phyloP scores from a whole-genome alignment of 2,888 invertebrate species.

The Lochmaea crataegi region DNA sequence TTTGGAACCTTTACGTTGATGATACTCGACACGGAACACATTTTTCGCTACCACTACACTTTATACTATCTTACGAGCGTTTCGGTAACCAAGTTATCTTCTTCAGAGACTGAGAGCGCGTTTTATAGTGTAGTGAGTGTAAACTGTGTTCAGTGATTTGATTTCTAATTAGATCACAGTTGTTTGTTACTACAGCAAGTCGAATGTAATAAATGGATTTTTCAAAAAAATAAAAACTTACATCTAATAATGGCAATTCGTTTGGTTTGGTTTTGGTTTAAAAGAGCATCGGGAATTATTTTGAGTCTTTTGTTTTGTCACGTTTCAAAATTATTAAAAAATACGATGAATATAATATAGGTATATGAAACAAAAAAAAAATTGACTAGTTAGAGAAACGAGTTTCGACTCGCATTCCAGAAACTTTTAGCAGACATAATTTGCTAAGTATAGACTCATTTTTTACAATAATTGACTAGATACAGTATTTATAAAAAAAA shows the following conservation, averaged over 20 bases:
- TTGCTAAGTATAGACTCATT: too few relatives aligned
- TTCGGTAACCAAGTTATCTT: too few relatives aligned
- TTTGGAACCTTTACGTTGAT: too few relatives aligned
- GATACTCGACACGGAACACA: too few relatives aligned
- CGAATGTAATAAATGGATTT: conserved; percentile 14
- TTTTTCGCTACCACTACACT: too few relatives aligned
- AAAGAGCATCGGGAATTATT: conserved; percentile 15
- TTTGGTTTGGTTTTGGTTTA: conserved; percentile 17
- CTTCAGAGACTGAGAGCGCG: too few relatives aligned
- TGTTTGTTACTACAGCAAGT: conserved; percentile 29
- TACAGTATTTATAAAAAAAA: too few relatives aligned
- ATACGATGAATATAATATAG: background rate
- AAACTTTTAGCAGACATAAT: too few relatives aligned
- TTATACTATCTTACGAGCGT: too few relatives aligned
- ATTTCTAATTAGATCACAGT: conserved; percentile 1
- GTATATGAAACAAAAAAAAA: background rate
- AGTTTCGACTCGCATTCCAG: background rate
- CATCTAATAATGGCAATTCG: conserved; percentile 35
- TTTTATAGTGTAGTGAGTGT: too few relatives aligned
- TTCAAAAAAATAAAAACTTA: conserved; percentile 25
- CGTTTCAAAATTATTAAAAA: background rate
- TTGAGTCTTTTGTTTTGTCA: conserved; percentile 24
- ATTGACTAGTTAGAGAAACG: background rate
- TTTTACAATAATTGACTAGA: too few relatives aligned
- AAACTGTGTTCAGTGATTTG: background rate